phyloP scores from a whole-genome alignment of 2,113 vertebrate genomes.

The Antennarius striatus region DNA sequence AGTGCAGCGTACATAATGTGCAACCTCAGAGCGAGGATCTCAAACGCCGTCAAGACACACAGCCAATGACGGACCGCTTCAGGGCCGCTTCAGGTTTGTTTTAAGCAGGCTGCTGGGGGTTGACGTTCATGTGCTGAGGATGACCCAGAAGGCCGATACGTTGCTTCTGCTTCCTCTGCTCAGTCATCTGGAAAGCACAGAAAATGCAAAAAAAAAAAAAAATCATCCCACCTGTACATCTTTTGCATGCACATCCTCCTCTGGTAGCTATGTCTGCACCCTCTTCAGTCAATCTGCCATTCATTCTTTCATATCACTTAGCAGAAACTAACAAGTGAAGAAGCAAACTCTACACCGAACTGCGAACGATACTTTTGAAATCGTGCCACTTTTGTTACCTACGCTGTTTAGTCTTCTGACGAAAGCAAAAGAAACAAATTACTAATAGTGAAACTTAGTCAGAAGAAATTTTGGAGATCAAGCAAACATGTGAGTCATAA shows the following conservation, averaged over 20 bases:
- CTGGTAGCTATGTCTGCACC: neutral
- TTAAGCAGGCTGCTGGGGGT: constrained; percentile 93
- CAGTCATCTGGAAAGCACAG: constrained; percentile 91
- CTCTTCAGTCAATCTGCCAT: neutral
- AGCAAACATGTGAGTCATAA: constrained; percentile 51
- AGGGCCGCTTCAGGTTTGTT: neutral
- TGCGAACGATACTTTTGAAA: constrained; percentile 33
- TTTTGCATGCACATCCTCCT: neutral
- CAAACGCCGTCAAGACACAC: no score
- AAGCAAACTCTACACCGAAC: neutral
- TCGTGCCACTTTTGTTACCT: constrained; percentile 15
- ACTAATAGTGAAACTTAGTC: constrained; percentile 65
- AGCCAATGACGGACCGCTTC: no score
- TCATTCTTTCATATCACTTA: neutral
- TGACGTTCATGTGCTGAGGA: constrained; percentile 92
- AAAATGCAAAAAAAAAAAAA: neutral
- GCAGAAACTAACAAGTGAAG: constrained; percentile 19
- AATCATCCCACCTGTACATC: neutral
- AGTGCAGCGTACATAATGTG: constrained; percentile 30
- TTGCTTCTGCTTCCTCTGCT: constrained; percentile 99
- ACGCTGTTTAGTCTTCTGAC: constrained; percentile 39
- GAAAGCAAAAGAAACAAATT: constrained; percentile 39
- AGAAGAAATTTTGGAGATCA: constrained; percentile 63
- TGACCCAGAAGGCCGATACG: constrained; percentile 94
- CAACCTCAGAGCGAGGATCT: no score